Percentiles rank a stretch among this genome's conserved stretches.
phyloP scores from a whole-genome alignment of 2,888 invertebrate species.

The Saturnia pavonia region DNA sequence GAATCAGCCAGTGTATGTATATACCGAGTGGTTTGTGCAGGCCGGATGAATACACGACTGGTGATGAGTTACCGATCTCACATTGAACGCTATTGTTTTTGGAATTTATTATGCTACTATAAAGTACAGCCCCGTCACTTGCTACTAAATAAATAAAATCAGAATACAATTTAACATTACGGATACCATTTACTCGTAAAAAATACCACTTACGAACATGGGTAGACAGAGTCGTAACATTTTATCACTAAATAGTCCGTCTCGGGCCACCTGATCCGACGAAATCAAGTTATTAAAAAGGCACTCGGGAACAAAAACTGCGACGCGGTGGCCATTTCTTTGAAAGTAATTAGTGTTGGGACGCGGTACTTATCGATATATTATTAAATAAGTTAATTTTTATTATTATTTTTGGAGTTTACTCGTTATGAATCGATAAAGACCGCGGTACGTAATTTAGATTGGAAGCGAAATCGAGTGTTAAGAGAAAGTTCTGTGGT shows the following conservation, averaged over 20 bases:
- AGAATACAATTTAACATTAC: background rate
- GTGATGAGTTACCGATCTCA: too few relatives aligned
- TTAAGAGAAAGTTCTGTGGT: too few relatives aligned
- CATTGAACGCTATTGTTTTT: too few relatives aligned
- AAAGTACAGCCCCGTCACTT: too few relatives aligned
- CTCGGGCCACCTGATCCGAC: constrained; percentile 39
- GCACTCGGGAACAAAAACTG: constrained; percentile 57
- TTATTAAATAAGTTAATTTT: background rate
- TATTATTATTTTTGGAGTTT: too few relatives aligned
- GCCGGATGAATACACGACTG: too few relatives aligned
- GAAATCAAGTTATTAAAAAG: constrained; percentile 74
- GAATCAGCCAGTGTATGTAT: too few relatives aligned
- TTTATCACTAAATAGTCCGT: constrained; percentile 19
- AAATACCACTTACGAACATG: constrained; percentile 12
- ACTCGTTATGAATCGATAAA: too few relatives aligned
- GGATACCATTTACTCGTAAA: background rate
- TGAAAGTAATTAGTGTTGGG: constrained; percentile 48
- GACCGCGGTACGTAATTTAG: too few relatives aligned
- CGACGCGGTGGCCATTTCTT: constrained; percentile 61
- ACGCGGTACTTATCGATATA: constrained; percentile 32
- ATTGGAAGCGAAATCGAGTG: too few relatives aligned
- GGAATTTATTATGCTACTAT: too few relatives aligned
- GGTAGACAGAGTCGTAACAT: constrained; percentile 18
- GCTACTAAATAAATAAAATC: background rate
- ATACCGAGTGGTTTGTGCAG: too few relatives aligned